Conservation (phyloP, 2,888 invertebrate genomes). For the Petrolisthes manimaculis region DNA sequence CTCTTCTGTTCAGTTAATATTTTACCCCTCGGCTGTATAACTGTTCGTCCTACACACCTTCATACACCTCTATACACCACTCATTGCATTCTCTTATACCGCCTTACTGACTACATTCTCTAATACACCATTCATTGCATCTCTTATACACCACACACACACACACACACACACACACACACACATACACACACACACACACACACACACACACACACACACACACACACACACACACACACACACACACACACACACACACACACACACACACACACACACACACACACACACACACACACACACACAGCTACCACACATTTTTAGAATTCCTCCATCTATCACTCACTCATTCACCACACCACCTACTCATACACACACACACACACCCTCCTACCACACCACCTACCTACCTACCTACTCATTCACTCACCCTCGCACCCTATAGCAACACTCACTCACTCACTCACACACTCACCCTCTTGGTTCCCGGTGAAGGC, state of each 20-base stretch:
- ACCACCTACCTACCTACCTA: neutral
- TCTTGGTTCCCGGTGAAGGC: conserved; percentile 36
- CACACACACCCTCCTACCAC: neutral
- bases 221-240: neutral
- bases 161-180: neutral
- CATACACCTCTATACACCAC: neutral
- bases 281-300: conserved; percentile 30
- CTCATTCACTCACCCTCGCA: neutral
- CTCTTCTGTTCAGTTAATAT: too few species aligned
- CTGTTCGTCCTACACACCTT: neutral
- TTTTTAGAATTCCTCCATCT: neutral
- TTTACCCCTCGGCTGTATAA: too few species aligned
- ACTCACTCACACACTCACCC: conserved; percentile 16
- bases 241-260: neutral
- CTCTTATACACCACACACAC: neutral
- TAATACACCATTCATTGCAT: too few species aligned
- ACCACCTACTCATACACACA: neutral
- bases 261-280: neutral
- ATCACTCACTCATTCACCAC: neutral
- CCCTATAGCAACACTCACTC: neutral
- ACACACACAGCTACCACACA: neutral
- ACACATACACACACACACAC: conserved; percentile 10
- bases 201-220: conserved; percentile 13
- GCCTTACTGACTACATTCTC: neutral
- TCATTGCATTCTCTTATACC: neutral